Evolutionary conservation across 2,113 vertebrate species (phyloP).

Genomic region (Plecotus auritus): DNA sequence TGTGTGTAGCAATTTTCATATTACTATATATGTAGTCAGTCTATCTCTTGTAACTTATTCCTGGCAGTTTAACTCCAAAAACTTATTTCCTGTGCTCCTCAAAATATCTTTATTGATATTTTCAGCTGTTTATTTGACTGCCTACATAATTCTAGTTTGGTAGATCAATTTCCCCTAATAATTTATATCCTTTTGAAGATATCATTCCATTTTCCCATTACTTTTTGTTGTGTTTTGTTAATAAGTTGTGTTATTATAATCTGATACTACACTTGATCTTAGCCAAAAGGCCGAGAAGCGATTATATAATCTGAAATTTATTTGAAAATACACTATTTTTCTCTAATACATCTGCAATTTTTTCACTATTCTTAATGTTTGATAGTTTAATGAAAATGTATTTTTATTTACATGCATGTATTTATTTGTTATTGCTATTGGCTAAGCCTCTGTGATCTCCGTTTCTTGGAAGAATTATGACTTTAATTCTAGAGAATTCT

Average conservation of each 20-base stretch:
- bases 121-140: background rate
- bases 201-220: background rate
- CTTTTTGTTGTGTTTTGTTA: background rate
- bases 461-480: background rate
- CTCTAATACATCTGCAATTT: background rate
- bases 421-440: background rate
- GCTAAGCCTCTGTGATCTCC: background rate
- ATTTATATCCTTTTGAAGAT: background rate
- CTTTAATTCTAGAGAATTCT: background rate
- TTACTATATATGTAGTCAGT: background rate
- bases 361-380: background rate
- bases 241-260: background rate
- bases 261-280: too few relatives aligned
- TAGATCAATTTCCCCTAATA: background rate
- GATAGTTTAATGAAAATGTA: background rate
- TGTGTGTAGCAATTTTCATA: background rate
- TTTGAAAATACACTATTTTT: background rate
- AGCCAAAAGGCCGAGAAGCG: too few relatives aligned
- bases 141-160: background rate
- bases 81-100: background rate
- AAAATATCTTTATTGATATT: background rate
- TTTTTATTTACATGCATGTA: background rate
- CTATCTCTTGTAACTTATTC: background rate
- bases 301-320: too few relatives aligned
- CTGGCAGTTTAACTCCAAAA: background rate